Percentiles rank a stretch among this genome's conserved stretches.
These are phyloP conservation scores for Patagioenas fasciata DNA, from an alignment of 2,113 vertebrate species.

Conservation along the genomic window DNA sequence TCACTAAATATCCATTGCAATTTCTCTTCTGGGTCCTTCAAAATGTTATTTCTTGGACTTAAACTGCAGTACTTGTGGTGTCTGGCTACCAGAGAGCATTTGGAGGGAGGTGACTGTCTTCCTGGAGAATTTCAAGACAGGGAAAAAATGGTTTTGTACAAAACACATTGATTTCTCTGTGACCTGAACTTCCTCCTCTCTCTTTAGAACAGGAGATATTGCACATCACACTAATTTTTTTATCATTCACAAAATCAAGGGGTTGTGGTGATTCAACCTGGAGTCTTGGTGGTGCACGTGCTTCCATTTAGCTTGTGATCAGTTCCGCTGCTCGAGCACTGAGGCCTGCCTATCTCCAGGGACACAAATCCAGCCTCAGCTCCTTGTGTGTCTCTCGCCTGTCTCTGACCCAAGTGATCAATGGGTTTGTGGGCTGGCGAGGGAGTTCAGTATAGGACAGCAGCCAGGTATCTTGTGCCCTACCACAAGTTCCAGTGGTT, in stretches of 20 bases:
- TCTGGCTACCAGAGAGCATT: neutral
- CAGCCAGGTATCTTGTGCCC: neutral
- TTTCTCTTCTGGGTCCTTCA: neutral
- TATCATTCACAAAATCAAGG: neutral
- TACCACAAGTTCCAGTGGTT: neutral
- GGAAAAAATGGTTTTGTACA: accelerated
- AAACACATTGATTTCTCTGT: neutral
- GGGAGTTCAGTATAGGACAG: neutral
- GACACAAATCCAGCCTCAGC: neutral
- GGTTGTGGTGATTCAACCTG: neutral
- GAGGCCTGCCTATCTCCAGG: neutral
- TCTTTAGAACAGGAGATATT: neutral
- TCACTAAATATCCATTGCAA: neutral
- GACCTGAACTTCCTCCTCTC: neutral
- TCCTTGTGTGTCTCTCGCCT: neutral
- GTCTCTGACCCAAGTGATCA: neutral
- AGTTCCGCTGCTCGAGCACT: neutral
- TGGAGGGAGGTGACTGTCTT: neutral
- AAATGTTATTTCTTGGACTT: neutral
- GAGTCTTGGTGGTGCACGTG: neutral
- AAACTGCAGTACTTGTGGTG: neutral
- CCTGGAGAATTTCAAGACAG: neutral
- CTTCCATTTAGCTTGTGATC: neutral
- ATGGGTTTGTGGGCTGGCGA: neutral
- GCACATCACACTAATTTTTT: neutral